Evolutionary conservation across 2,113 vertebrate genomes (phyloP), one percentile per base, ranked within the genome.

Genomic region (Xenopus tropicalis): DNA sequence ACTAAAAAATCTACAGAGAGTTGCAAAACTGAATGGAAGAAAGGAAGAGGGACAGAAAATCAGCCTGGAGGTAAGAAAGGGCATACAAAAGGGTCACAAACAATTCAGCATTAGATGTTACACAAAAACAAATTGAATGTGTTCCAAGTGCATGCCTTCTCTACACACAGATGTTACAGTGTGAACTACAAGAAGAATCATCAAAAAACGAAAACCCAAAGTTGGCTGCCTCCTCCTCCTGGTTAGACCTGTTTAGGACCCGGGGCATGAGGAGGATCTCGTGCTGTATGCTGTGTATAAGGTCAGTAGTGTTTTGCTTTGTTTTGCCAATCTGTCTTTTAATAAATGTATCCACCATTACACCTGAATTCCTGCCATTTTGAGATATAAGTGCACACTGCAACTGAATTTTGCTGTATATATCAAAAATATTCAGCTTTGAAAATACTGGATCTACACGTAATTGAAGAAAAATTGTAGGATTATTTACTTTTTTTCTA

Each of bases 211-310:
- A 85, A 10, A 24, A 14, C 11, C 21, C 22, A 11, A 59, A 24
- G 14, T 13, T 48, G 11, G 57, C 21, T 78, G 85, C 72, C 70
- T 80, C 83, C 48, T 87, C 88, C 19, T n/a, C 16, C 7, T 58
- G 87, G 46, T 84, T 88, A 20, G 58, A 85, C 13, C 88, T 89
- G 48, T 89, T 89, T 73, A 78, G 84, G 83, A 83, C 76, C 16
- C 54, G 48, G 16, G 29, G 11, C 17, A 29, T 69, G 57, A 42
- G 14, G 16, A 62, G 43, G 22, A 52, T 37, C 61, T 10, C 43
- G 23, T 46, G 21, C 46, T 52, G 19, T 25, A 67, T 51, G 54
- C 25, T 44, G 24, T 24, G 37, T 21, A 19, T 56, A 61, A 62
- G n/a, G 61, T 46, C n/a, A 22, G 57, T 24, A 57, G 46, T 1